phyloP scores from a whole-genome alignment of 2,113 vertebrate species.

The Emydocephalus ijimae region DNA sequence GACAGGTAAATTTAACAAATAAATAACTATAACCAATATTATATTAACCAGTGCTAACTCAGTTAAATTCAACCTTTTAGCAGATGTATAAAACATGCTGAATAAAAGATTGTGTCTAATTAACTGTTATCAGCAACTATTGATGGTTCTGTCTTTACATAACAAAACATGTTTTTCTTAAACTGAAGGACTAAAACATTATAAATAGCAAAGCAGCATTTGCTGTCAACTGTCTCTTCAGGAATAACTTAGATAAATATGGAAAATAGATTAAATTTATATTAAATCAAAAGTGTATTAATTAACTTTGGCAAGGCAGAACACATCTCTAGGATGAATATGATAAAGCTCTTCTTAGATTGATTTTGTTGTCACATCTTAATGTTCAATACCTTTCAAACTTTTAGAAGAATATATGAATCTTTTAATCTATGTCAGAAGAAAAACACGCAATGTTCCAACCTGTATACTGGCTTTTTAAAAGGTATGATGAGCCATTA shows the following conservation, averaged over 20 bases:
- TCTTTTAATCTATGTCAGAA: conserved; percentile 37
- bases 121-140: not conserved
- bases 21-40: not conserved
- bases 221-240: conserved; percentile 49
- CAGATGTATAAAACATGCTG: not conserved
- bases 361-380: conserved; percentile 70
- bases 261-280: conserved; percentile 61
- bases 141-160: conserved; percentile 21
- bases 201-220: conserved; percentile 57
- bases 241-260: conserved; percentile 49
- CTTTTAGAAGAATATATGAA: not conserved
- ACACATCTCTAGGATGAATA: conserved; percentile 55
- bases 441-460: conserved; percentile 29
- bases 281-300: conserved; percentile 58
- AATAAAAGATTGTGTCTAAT: not conserved
- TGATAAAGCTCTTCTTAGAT: conserved; percentile 57
- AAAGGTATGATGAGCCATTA: conserved; percentile 26
- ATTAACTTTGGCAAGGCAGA: conserved; percentile 67
- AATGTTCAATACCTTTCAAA: conserved; percentile 48
- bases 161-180: conserved; percentile 41
- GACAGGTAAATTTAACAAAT: not conserved
- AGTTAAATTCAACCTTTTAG: not conserved
- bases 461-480: conserved; percentile 50
- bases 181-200: conserved; percentile 43
- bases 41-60: not conserved